Conservation (phyloP, 2,797 vertebrate species). For the Tamandua tetradactyla region DNA sequence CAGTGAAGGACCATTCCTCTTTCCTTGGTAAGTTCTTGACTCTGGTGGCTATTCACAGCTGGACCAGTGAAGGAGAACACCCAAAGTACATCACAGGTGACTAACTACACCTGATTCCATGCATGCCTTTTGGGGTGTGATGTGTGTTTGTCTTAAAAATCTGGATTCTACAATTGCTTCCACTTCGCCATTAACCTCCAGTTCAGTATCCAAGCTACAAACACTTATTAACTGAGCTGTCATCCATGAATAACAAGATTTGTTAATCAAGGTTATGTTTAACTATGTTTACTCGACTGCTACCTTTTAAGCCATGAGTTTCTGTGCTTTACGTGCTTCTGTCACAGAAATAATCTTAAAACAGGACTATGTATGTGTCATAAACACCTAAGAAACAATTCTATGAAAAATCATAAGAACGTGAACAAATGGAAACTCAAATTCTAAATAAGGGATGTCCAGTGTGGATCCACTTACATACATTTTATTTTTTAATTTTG, state of each 20-base stretch:
- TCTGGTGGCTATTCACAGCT: constrained; percentile 65
- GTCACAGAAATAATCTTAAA: neutral
- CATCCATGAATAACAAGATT: constrained; percentile 90
- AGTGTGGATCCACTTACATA: neutral
- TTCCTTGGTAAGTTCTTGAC: neutral
- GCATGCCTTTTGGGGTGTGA: constrained; percentile 66
- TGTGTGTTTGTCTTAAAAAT: constrained; percentile 79
- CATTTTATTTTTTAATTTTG: neutral
- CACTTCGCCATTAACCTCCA: constrained; percentile 82
- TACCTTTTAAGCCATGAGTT: constrained; percentile 65
- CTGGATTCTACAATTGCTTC: constrained; percentile 74
- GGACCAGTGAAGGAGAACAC: constrained; percentile 75
- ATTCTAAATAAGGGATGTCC: constrained; percentile 5
- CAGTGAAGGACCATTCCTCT: constrained; percentile 16
- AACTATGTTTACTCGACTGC: constrained; percentile 80
- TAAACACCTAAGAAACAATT: neutral
- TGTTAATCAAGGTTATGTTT: constrained; percentile 88
- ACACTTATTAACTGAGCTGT: constrained; percentile 94
- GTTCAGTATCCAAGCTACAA: constrained; percentile 80
- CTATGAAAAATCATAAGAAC: constrained; percentile 13
- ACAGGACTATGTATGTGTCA: neutral
- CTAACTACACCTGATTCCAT: constrained; percentile 64
- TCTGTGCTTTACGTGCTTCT: neutral
- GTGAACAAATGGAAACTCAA: constrained; percentile 3
- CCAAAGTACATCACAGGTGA: constrained; percentile 28